Conservation (phyloP, 1,140 invertebrate genomes). For the Leptonema lineaticorne region DNA sequence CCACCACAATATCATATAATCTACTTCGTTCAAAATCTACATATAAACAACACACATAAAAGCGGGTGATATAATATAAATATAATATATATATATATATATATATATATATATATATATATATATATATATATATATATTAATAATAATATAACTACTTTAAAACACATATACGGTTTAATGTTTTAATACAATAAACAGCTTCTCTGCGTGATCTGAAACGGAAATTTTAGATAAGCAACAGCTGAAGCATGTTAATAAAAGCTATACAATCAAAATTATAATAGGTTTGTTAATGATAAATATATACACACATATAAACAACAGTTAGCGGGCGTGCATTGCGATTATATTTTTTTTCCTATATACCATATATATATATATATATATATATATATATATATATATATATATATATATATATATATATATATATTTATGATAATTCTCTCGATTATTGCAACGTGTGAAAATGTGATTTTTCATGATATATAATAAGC, state of each 20-base stretch:
- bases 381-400: too few species aligned
- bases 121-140: neutral
- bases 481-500: too few species aligned
- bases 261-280: too few species aligned
- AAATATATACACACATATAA: too few species aligned
- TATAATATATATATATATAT: slow-evolving; percentile 2
- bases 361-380: too few species aligned
- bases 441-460: too few species aligned
- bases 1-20: slow-evolving; percentile 10
- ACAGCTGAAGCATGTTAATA: neutral
- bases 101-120: neutral
- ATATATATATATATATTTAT: too few species aligned
- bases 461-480: too few species aligned
- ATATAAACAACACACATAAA: slow-evolving; percentile 18
- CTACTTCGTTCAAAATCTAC: slow-evolving; percentile 15
- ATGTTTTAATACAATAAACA: neutral
- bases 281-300: too few species aligned
- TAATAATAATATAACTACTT: neutral
- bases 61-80: neutral
- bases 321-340: too few species aligned
- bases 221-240: slow-evolving; percentile 7
- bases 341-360: neutral
- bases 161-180: neutral
- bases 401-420: too few species aligned
- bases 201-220: slow-evolving; percentile 19